Percentiles rank a stretch among this genome's conserved stretches.
These are phyloP conservation scores for Apocheima hispidaria DNA, from an alignment of 2,888 invertebrate genomes.

Conservation along the genomic window DNA sequence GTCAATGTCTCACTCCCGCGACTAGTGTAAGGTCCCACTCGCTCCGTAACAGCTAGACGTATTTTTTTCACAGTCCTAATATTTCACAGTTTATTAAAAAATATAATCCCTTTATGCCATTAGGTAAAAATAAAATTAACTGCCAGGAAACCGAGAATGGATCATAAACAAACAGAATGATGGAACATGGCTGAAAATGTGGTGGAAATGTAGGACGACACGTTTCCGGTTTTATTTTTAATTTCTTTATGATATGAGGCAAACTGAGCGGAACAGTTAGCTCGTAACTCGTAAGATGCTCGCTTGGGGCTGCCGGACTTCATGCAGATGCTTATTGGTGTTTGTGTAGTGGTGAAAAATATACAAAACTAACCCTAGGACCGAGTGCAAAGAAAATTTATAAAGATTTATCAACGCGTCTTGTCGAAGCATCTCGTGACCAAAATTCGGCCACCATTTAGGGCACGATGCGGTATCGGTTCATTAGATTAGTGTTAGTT, in stretches of 20 bases:
- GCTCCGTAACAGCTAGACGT: no score
- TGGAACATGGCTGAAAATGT: slow-evolving; percentile 40
- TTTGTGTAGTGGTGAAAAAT: background rate
- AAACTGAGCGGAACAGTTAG: slow-evolving; percentile 26
- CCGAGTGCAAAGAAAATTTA: no score
- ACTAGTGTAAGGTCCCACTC: no score
- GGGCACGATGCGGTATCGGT: no score
- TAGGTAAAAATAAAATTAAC: slow-evolving; percentile 53
- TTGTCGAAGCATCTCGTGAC: slow-evolving; percentile 27
- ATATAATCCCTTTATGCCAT: no score
- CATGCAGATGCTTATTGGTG: background rate
- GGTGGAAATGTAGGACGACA: slow-evolving; percentile 24
- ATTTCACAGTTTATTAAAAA: slow-evolving; percentile 32
- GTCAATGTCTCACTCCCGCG: no score
- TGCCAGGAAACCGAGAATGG: slow-evolving; percentile 53
- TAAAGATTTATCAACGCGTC: no score
- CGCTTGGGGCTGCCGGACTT: background rate
- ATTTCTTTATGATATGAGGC: slow-evolving; percentile 25
- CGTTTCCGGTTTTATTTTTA: slow-evolving; percentile 34
- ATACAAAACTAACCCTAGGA: background rate
- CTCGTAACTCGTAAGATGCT: background rate
- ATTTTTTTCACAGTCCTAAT: slow-evolving; percentile 9
- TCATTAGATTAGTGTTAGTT: no score
- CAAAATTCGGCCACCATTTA: no score
- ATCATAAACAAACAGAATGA: slow-evolving; percentile 61